Percentiles rank a stretch among this genome's conserved stretches.
phyloP scores from a whole-genome alignment of 2,113 vertebrate genomes.

The Vulpes lagopus region DNA sequence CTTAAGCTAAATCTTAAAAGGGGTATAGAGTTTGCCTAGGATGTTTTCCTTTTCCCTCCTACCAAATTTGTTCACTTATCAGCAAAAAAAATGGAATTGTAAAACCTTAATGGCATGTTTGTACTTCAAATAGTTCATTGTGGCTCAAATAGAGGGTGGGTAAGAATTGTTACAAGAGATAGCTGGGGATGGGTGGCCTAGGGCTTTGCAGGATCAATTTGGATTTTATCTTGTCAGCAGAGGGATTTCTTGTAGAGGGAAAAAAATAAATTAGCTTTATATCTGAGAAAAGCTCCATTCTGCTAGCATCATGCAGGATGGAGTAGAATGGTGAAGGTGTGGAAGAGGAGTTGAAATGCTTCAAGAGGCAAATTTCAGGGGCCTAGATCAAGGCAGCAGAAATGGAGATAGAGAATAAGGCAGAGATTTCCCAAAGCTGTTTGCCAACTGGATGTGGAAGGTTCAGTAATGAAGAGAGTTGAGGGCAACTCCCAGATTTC shows the following conservation, averaged over 20 bases:
- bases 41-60: neutral
- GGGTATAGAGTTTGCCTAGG: neutral
- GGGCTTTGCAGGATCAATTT: neutral
- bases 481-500: neutral
- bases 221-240: neutral
- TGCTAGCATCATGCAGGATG: neutral
- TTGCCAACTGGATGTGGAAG: neutral
- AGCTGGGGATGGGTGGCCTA: neutral
- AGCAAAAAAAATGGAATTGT: neutral
- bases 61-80: neutral
- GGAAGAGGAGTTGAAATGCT: neutral
- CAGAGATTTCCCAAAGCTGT: neutral
- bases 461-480: slow-evolving; percentile 26
- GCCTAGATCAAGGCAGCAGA: neutral
- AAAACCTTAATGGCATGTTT: neutral
- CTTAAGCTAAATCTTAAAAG: slow-evolving; percentile 42
- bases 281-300: slow-evolving; percentile 26
- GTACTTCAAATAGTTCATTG: neutral
- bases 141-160: neutral
- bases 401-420: neutral
- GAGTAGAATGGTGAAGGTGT: neutral
- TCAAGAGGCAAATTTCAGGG: neutral
- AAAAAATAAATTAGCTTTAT: neutral
- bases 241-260: slow-evolving; percentile 23
- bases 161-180: neutral